Evolutionary conservation across 2,113 vertebrate species (phyloP).

Genomic region (Amia ocellicauda): DNA sequence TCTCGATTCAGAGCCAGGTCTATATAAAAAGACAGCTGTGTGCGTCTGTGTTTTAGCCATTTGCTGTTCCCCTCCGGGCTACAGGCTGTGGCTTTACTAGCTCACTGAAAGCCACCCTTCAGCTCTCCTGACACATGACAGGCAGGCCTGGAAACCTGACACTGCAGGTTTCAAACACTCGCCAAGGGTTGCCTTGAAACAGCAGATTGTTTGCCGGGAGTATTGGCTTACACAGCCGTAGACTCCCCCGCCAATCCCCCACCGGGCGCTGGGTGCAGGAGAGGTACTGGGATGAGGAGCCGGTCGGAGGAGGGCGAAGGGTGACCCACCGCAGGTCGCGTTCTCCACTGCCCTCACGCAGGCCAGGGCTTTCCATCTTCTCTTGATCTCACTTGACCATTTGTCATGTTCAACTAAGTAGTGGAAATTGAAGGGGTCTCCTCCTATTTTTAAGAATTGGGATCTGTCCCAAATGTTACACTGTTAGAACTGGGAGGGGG

Average conservation of each 20-base stretch:
- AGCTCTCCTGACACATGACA: conserved; percentile 63
- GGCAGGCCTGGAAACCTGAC: conserved; percentile 73
- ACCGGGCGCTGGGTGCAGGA: conserved; percentile 43
- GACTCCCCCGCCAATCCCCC: conserved; percentile 49
- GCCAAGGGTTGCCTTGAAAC: conserved; percentile 67
- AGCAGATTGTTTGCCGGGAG: conserved; percentile 60
- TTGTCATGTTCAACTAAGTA: too few species aligned
- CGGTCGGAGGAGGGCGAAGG: too few species aligned
- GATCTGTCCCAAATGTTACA: too few species aligned
- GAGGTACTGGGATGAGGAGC: conserved; percentile 18
- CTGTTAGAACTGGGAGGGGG: too few species aligned
- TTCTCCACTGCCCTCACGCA: too few species aligned
- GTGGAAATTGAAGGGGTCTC: too few species aligned
- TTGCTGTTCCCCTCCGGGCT: not conserved
- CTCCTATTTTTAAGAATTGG: too few species aligned
- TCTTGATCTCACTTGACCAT: too few species aligned
- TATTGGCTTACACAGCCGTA: conserved; percentile 66
- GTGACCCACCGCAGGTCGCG: too few species aligned
- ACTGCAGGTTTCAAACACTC: conserved; percentile 65
- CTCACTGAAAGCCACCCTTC: conserved; percentile 7
- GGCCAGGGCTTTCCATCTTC: too few species aligned
- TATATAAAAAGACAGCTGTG: not conserved
- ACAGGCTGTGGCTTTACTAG: not conserved
- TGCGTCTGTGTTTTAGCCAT: not conserved
- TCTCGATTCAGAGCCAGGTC: not conserved